phyloP scores from a whole-genome alignment of 2,888 invertebrate genomes.

The Cephus pulcher region DNA sequence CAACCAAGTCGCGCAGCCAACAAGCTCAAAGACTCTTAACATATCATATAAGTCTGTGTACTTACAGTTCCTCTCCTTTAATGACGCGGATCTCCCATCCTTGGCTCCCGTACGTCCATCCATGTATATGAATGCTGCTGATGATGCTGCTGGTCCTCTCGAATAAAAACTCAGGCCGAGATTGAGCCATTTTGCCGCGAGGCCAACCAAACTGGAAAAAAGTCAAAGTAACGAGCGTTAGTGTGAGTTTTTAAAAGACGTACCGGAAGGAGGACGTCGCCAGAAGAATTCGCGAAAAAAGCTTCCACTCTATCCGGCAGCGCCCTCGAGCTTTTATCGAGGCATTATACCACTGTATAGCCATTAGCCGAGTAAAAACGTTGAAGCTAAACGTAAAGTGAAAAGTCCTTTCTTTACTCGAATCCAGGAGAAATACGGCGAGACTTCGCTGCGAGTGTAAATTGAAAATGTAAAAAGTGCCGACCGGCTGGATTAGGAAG shows the following conservation, averaged over 20 bases:
- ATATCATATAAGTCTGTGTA: neutral
- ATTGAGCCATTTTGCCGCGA: neutral
- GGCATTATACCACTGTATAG: neutral
- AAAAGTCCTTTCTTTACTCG: conserved; percentile 31
- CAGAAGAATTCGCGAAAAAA: neutral
- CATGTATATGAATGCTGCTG: neutral
- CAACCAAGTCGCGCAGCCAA: neutral
- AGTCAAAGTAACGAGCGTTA: neutral
- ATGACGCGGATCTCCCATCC: neutral
- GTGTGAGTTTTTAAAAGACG: neutral
- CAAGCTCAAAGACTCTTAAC: neutral
- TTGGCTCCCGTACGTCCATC: neutral
- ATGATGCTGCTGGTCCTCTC: neutral
- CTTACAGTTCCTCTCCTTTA: neutral
- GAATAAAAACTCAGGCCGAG: neutral
- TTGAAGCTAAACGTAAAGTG: conserved; percentile 33
- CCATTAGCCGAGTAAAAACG: conserved; percentile 11
- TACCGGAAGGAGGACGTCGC: conserved; percentile 8
- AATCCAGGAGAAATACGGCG: conserved; percentile 31
- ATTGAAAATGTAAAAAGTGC: neutral
- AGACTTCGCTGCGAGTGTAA: conserved; percentile 21
- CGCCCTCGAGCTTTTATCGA: neutral
- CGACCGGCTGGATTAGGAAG: neutral
- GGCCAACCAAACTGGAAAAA: neutral
- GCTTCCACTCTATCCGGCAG: neutral